phyloP scores from a whole-genome alignment of 2,888 invertebrate species.

The Tortrix viridana region DNA sequence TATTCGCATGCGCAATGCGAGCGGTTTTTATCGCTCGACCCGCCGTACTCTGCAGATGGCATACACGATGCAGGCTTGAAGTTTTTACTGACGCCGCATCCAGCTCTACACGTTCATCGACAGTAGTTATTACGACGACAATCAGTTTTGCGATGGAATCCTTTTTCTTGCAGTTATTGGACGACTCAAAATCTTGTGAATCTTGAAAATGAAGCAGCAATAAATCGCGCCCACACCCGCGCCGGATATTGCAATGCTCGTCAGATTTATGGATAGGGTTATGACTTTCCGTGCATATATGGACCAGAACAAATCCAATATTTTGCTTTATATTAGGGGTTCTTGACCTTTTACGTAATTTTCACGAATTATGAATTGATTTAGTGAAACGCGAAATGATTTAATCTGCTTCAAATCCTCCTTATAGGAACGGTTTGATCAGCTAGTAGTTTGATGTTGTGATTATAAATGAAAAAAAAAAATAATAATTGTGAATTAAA shows the following conservation, averaged over 20 bases:
- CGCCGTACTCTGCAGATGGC: conserved; percentile 65
- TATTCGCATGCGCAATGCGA: conserved; percentile 66
- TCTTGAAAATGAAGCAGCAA: conserved; percentile 23
- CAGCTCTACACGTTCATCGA: conserved; percentile 52
- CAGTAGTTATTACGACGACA: conserved; percentile 64
- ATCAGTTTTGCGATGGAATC: conserved; percentile 47
- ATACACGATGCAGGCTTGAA: conserved; percentile 62
- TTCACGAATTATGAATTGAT: too few species aligned
- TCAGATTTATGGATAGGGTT: conserved; percentile 6
- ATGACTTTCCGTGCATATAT: too few species aligned
- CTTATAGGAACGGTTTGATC: too few species aligned
- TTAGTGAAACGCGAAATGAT: too few species aligned
- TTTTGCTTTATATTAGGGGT: too few species aligned
- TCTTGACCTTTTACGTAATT: too few species aligned
- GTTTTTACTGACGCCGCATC: conserved; percentile 62
- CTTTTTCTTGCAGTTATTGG: conserved; percentile 18
- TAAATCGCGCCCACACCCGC: conserved; percentile 20
- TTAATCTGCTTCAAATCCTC: too few species aligned
- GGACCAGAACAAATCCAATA: too few species aligned
- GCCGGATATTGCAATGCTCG: conserved; percentile 7
- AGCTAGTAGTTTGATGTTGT: too few species aligned
- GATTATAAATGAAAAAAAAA: too few species aligned
- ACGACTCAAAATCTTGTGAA: conserved; percentile 16
- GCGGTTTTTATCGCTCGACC: conserved; percentile 67
- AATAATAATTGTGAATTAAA: too few species aligned